A percentile compares a stretch with the other conserved stretches of the same genome.
phyloP scores from a whole-genome alignment of 2,888 invertebrate genomes.

The Geophilus truncorum region DNA sequence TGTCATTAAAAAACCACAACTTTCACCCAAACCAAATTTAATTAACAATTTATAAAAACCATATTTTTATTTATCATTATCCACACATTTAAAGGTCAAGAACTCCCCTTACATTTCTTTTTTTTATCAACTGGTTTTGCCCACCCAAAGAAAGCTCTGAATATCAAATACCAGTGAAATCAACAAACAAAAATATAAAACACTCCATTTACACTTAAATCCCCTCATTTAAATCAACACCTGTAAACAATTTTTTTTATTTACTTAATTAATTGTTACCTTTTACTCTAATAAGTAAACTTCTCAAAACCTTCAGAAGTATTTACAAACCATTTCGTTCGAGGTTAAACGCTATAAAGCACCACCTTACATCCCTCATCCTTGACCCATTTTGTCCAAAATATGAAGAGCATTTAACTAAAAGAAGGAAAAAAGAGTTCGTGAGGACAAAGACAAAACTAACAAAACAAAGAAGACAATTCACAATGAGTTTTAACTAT shows the following conservation, averaged over 20 bases:
- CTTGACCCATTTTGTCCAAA: constrained; percentile 12
- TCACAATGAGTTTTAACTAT: no score
- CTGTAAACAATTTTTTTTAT: no score
- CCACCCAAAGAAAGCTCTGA: neutral
- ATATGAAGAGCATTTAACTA: neutral
- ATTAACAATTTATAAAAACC: no score
- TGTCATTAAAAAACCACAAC: neutral
- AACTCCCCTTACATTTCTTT: neutral
- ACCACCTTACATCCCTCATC: neutral
- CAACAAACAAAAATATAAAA: neutral
- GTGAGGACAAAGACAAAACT: neutral
- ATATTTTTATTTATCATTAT: neutral
- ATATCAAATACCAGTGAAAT: neutral
- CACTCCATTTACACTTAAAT: neutral
- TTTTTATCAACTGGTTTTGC: neutral
- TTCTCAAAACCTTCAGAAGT: neutral
- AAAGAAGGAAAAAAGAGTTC: neutral
- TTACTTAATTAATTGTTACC: no score
- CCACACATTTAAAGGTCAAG: neutral
- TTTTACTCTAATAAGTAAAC: neutral
- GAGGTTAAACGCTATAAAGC: neutral
- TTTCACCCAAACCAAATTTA: no score
- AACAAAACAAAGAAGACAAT: neutral
- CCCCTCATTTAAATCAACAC: neutral
- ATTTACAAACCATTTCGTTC: constrained; percentile 5